These are phyloP conservation scores for Eristalis pertinax DNA, from an alignment of 2,888 invertebrate genomes.

Conservation along the genomic window DNA sequence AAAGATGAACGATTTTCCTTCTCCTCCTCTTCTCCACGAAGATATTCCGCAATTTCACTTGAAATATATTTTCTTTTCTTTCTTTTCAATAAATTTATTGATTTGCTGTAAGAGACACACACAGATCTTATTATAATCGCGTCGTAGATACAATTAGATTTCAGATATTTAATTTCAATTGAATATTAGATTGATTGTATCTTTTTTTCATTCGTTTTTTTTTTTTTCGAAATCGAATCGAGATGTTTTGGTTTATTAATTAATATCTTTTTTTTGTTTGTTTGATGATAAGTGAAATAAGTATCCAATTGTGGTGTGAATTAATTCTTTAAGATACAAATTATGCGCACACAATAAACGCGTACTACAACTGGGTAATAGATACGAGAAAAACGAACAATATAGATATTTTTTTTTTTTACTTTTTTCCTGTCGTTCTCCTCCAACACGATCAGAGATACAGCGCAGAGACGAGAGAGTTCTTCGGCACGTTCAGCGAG, in stretches of 20 bases:
- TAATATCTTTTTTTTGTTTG: conserved; percentile 8
- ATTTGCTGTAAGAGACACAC: conserved; percentile 41
- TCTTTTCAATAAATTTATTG: conserved; percentile 6
- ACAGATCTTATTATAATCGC: conserved; percentile 49
- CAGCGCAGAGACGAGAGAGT: conserved; percentile 31
- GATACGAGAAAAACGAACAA: conserved; percentile 24
- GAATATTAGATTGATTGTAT: conserved; percentile 53
- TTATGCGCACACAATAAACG: conserved; percentile 48
- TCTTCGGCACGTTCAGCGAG: conserved; percentile 33
- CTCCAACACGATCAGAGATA: conserved; percentile 50
- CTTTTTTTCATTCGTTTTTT: conserved; percentile 51
- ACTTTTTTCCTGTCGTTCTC: conserved; percentile 8
- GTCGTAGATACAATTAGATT: conserved; percentile 67
- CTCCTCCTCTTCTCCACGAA: conserved; percentile 29
- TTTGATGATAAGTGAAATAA: conserved; percentile 47
- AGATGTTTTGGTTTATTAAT: conserved; percentile 39
- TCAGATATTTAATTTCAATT: conserved; percentile 53
- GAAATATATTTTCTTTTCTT: conserved; percentile 18
- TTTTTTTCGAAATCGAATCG: conserved; percentile 68
- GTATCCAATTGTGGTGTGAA: conserved; percentile 50
- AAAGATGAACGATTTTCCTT: conserved; percentile 65
- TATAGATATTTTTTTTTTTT: not conserved
- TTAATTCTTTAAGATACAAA: conserved; percentile 27
- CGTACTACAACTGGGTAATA: conserved; percentile 51
- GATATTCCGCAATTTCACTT: conserved; percentile 64